phyloP scores from a whole-genome alignment of 2,888 invertebrate genomes.

The Tetrapedia diversipes region DNA sequence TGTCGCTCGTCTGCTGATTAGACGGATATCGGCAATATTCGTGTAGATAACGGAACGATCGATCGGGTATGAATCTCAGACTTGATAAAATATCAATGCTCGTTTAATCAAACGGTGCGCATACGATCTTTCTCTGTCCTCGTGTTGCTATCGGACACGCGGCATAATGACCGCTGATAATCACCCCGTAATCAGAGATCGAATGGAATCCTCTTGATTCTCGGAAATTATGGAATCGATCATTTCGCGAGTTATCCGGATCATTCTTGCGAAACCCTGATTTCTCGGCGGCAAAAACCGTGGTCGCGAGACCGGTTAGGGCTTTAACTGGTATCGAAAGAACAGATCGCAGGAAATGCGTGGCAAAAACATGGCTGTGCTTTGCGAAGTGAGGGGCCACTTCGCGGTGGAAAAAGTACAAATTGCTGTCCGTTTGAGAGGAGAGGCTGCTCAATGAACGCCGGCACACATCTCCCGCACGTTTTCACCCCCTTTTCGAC shows the following conservation, averaged over 20 bases:
- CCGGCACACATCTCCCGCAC: slow-evolving; percentile 23
- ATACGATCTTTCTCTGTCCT: slow-evolving; percentile 3
- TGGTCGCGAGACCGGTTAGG: slow-evolving; percentile 30
- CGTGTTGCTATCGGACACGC: slow-evolving; percentile 16
- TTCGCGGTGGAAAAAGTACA: slow-evolving; percentile 19
- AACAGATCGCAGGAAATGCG: slow-evolving; percentile 36
- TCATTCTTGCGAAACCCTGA: slow-evolving; percentile 48
- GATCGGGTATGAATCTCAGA: slow-evolving; percentile 18
- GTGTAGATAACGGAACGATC: slow-evolving; percentile 16
- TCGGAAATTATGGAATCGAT: slow-evolving; percentile 46
- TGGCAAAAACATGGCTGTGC: slow-evolving; percentile 5
- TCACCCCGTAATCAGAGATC: slow-evolving; percentile 37
- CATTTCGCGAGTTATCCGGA: slow-evolving; percentile 52
- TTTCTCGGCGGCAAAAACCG: slow-evolving; percentile 40
- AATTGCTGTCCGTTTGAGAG: slow-evolving; percentile 29
- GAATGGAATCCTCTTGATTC: slow-evolving; percentile 20
- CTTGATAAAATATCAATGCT: slow-evolving; percentile 35
- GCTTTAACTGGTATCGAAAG: slow-evolving; percentile 52
- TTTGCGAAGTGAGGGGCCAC: slow-evolving; percentile 33
- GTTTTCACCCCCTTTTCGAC: slow-evolving; percentile 11
- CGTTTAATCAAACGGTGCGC: slow-evolving; percentile 2
- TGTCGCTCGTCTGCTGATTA: no score
- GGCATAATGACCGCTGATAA: slow-evolving; percentile 37
- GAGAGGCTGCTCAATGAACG: slow-evolving; percentile 18
- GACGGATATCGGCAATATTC: slow-evolving; percentile 10